A percentile compares a stretch with the other conserved stretches of the same genome.
Conservation (phyloP, 2,797 vertebrate genomes). For the Rachycentron canadum region DNA sequence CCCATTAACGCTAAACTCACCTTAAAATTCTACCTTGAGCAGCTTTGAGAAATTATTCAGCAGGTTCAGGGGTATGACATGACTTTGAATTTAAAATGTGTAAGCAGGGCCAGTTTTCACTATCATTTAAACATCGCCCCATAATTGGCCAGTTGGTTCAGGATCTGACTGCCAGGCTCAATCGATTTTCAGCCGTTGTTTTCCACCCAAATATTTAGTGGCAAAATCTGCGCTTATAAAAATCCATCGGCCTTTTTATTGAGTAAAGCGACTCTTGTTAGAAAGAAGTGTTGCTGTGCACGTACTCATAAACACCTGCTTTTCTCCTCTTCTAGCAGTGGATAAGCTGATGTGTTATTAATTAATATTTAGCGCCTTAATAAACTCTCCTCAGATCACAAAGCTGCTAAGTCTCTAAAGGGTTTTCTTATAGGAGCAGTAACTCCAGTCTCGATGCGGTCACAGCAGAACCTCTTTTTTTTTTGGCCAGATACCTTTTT, state of each 20-base stretch:
- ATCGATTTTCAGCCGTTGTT: neutral
- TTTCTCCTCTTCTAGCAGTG: neutral
- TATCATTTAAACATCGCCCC: slow-evolving; percentile 11
- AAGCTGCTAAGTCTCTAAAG: neutral
- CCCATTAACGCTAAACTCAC: neutral
- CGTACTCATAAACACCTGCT: no score
- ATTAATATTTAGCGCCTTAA: neutral
- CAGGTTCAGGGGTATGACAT: neutral
- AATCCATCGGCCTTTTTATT: neutral
- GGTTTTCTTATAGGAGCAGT: neutral
- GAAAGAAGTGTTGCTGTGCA: neutral
- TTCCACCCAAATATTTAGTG: neutral
- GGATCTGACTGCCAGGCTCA: neutral
- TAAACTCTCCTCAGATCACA: neutral
- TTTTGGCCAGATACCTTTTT: neutral
- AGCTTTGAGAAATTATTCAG: neutral
- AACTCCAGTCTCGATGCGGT: neutral
- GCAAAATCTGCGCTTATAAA: neutral
- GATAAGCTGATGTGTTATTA: neutral
- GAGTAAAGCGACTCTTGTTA: neutral
- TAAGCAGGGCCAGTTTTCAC: neutral
- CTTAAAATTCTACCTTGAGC: no score
- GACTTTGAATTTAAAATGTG: slow-evolving; percentile 9
- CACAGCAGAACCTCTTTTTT: neutral
- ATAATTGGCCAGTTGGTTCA: slow-evolving; percentile 8